phyloP scores from a whole-genome alignment of 2,797 vertebrate genomes.

The Sardinella longiceps region DNA sequence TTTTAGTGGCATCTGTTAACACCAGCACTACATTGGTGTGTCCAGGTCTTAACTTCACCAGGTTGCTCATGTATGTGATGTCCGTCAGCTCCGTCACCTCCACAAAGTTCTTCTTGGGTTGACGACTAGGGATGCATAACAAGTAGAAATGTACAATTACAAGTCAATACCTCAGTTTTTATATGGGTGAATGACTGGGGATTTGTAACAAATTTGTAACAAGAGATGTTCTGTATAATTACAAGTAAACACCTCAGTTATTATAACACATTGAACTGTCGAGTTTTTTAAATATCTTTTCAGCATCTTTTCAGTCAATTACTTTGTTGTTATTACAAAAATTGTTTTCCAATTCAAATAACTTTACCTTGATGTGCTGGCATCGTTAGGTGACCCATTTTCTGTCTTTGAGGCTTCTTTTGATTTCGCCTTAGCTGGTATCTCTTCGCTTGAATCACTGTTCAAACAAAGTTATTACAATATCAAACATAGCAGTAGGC shows the following conservation, averaged over 20 bases:
- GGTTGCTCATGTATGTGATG: conserved; percentile 93
- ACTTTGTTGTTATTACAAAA: no score
- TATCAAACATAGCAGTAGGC: background rate
- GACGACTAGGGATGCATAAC: conserved; percentile 66
- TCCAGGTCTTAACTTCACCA: conserved; percentile 92
- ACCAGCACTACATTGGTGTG: conserved; percentile 98
- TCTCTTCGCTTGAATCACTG: conserved; percentile 90
- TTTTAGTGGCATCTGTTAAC: conserved; percentile 89
- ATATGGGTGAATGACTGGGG: no score
- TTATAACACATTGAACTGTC: background rate
- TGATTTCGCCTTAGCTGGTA: conserved; percentile 77
- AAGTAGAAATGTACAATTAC: background rate
- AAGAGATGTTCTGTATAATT: no score
- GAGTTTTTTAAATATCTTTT: no score
- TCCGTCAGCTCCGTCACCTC: conserved; percentile 96
- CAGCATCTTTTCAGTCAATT: no score
- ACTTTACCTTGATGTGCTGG: conserved; percentile 72
- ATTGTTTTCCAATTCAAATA: background rate
- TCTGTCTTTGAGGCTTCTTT: conserved; percentile 77
- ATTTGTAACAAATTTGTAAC: no score
- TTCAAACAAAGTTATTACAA: conserved; percentile 29
- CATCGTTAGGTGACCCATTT: conserved; percentile 71
- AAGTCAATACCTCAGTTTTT: background rate
- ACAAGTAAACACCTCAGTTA: background rate
- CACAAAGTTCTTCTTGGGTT: conserved; percentile 93